Base-by-base conservation (phyloP, 2,888 invertebrate species). In the Ichneumon xanthorius region DNA sequence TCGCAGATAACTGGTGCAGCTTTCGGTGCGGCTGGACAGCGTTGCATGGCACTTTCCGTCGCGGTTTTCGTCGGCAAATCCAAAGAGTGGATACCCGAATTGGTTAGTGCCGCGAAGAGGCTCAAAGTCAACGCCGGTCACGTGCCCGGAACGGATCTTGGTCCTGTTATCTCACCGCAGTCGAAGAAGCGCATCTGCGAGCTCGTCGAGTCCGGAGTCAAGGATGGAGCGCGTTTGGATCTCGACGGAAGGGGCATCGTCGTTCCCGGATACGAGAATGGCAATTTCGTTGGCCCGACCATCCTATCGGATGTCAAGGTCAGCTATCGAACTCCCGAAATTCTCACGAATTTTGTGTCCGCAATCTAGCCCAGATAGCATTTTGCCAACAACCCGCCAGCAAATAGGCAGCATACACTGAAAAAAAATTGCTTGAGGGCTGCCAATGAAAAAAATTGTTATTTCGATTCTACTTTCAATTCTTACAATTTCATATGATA, bases 31-130 rank as follows among this genome's bases (percentile, higher is more conserved):
- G 99, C 99, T 61, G 99, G 99, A 0, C 99, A 99, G 94, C 96
- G 99, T 61, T 99, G 99, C 94, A 99, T 99, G 99, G 99, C 99
- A 0, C 96, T 99, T 72, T 98, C 99, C 76, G 98, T 98, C 0
- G 98, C 97, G 1, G 96, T 99, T 45, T 97, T 99, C 93, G 99
- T 99, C 0, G 98, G 98, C 88, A 88, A 93, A 94, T 91, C 99
- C 0, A 96, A 96, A 89, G 95, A 98, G 53, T 99, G 99, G 99
- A 96, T 99, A 82, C 97, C 98, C 0, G 99, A 99, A 76, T 94
- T 99, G 65, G 97, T 98, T 0, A 96, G 96, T 92, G 97, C 96
- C 89, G 98, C 98, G 0, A 96, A 96, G 91, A 96, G 96, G 83
- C 95, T 99, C 72, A 98, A 98, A 94, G 99, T 99, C 5, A 99